These are phyloP conservation scores for Ammodytes dubius DNA, from an alignment of 2,113 vertebrate genomes.

Conservation along the genomic window DNA sequence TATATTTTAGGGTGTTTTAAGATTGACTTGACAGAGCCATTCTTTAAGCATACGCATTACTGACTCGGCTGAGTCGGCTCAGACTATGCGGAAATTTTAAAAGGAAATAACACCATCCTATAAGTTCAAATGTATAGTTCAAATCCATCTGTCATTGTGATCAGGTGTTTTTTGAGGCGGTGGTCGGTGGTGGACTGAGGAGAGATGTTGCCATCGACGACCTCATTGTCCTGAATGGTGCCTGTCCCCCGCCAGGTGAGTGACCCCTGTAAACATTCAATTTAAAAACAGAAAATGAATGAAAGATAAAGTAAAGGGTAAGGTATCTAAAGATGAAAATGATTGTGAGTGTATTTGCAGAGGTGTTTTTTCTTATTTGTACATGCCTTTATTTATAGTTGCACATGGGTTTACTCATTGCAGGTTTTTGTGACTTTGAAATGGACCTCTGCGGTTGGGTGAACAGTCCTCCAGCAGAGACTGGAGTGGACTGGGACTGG, in stretches of 20 bases:
- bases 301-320: neutral
- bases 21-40: neutral
- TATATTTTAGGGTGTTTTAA: neutral
- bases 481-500: constrained; percentile 81
- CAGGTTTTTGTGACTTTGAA: constrained; percentile 88
- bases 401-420: neutral
- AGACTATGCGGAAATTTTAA: neutral
- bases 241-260: constrained; percentile 79
- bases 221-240: constrained; percentile 77
- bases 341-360: neutral
- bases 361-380: neutral
- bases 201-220: constrained; percentile 84
- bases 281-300: neutral
- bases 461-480: constrained; percentile 63
- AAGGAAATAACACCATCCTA: neutral
- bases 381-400: neutral
- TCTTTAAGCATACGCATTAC: neutral
- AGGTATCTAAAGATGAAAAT: neutral
- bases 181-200: constrained; percentile 58
- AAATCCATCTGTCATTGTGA: constrained; percentile 11
- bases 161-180: constrained; percentile 83
- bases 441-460: constrained; percentile 84
- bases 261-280: neutral
- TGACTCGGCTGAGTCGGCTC: neutral
- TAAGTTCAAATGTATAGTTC: neutral